Base-by-base conservation (phyloP, 1,140 invertebrate genomes). In the Alviniconcha marisindica region DNA sequence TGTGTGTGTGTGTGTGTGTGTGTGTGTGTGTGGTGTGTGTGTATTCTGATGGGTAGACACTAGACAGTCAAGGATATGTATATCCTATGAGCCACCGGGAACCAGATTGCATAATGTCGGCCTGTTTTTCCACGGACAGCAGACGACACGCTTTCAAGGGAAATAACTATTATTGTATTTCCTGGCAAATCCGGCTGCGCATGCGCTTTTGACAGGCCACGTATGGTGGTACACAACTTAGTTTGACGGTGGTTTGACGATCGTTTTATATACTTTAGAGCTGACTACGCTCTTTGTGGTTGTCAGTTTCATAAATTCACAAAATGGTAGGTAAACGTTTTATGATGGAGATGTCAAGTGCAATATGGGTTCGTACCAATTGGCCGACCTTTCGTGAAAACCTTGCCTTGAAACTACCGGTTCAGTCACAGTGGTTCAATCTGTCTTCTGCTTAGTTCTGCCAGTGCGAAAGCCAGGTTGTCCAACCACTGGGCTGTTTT, bases 141-240 rank as follows among this genome's bases (percentile, higher is more conserved):
- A 42, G 2, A 5, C 71, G 36, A 28, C 4, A 5, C 28, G 5
- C 12, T 60, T 71, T 24, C 71, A 74, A 42, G 71, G 71, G 36
- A 74, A 18, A 28, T 74, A 2, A 74, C 71, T 31, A n/a, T 7
- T 24, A 31, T 1, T n/a, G 14, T 15, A 2, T 42, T 15, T 7
- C 4, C 7, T 40, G n/a, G 3, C 24, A 76, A 1, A 14, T 76
- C 73, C 73, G 73, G 73, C 51, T 21, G 73, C 73, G 73, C 73
- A 76, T 51, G 73, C 73, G 73, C 42, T 24, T 51, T 51, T 12
- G 4, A 28, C 14, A 76, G 44, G 73, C 73, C 73, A 76, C 73
- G 73, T 76, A 76, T 76, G 73, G 73, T 76, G 73, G 42, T 48
- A 28, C 73, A 76, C 21, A 40, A 40, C 73, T 10, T 51, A 7